Percentiles rank a stretch among this genome's conserved stretches.
These are phyloP conservation scores for Ochropacha duplaris DNA, from an alignment of 2,888 invertebrate genomes.

Conservation along the genomic window DNA sequence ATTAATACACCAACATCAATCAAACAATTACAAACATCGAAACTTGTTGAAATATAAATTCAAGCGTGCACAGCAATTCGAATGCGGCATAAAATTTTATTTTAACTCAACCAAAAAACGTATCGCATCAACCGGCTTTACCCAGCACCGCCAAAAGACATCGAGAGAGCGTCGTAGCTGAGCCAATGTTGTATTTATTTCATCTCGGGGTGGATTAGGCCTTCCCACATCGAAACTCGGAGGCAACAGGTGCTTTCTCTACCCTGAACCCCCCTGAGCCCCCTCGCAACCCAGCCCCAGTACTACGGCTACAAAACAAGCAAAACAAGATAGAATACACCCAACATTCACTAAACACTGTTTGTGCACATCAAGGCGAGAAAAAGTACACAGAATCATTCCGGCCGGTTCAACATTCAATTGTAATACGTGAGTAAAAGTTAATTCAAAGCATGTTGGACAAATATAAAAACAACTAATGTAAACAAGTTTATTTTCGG, in stretches of 20 bases:
- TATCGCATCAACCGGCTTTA: conserved; percentile 25
- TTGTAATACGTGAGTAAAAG: neutral
- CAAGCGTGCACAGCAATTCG: neutral
- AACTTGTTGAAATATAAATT: neutral
- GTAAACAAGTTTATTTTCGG: neutral
- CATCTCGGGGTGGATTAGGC: conserved; percentile 72
- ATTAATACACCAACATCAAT: neutral
- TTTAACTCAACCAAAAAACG: conserved; percentile 21
- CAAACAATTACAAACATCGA: neutral
- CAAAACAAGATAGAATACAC: conserved; percentile 60
- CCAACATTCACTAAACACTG: conserved; percentile 55
- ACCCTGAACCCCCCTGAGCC: conserved; percentile 11
- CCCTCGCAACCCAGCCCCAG: conserved; percentile 20
- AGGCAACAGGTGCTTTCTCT: conserved; percentile 70
- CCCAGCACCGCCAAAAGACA: conserved; percentile 43
- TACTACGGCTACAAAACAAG: conserved; percentile 53
- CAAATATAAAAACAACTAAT: neutral
- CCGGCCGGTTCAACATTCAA: neutral
- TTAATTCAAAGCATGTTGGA: neutral
- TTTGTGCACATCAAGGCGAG: conserved; percentile 55
- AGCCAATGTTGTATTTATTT: conserved; percentile 73
- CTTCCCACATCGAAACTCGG: conserved; percentile 53
- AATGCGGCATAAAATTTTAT: neutral
- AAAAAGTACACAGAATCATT: conserved; percentile 47
- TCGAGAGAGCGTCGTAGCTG: conserved; percentile 39